These are phyloP conservation scores for Strongylocentrotus purpuratus DNA, from an alignment of 35 echinoderm and acorn worm genomes.

Conservation along the genomic window DNA sequence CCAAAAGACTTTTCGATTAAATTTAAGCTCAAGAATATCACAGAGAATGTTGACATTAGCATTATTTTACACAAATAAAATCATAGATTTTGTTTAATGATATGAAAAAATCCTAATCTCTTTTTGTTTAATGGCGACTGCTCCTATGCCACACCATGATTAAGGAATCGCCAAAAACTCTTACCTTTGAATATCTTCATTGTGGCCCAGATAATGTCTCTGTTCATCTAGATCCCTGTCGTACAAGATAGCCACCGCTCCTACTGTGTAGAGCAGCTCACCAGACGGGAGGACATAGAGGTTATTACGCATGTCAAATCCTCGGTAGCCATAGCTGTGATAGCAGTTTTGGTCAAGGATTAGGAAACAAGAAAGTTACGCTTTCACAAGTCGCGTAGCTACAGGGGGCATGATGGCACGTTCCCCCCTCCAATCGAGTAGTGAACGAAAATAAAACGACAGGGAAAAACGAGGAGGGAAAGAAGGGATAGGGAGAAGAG, in stretches of 20 bases:
- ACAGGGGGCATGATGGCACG: too few relatives aligned
- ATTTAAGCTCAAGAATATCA: too few relatives aligned
- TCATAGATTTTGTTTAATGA: too few relatives aligned
- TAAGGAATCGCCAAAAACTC: not conserved
- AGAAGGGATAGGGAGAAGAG: too few relatives aligned
- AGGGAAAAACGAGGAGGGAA: too few relatives aligned
- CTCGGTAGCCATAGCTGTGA: conserved; percentile 87
- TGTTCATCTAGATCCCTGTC: conserved; percentile 75
- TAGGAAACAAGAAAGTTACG: not conserved
- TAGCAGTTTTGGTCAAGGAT: not conserved
- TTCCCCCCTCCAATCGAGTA: too few relatives aligned
- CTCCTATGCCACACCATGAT: not conserved
- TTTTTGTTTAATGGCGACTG: too few relatives aligned
- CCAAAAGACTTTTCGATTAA: not conserved
- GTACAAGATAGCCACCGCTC: conserved; percentile 82
- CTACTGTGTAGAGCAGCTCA: conserved; percentile 82
- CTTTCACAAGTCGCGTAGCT: too few relatives aligned
- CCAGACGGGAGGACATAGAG: conserved; percentile 71
- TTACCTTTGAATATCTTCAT: conserved; percentile 95
- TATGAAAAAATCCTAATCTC: too few relatives aligned
- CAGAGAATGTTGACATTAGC: too few relatives aligned
- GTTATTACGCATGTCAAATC: conserved; percentile 80
- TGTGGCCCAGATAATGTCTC: conserved; percentile 88
- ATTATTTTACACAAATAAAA: too few relatives aligned
- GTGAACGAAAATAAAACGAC: too few relatives aligned